Evolutionary conservation across 2,797 vertebrate genomes (phyloP).

Genomic region (Etheostoma nigrum): DNA sequence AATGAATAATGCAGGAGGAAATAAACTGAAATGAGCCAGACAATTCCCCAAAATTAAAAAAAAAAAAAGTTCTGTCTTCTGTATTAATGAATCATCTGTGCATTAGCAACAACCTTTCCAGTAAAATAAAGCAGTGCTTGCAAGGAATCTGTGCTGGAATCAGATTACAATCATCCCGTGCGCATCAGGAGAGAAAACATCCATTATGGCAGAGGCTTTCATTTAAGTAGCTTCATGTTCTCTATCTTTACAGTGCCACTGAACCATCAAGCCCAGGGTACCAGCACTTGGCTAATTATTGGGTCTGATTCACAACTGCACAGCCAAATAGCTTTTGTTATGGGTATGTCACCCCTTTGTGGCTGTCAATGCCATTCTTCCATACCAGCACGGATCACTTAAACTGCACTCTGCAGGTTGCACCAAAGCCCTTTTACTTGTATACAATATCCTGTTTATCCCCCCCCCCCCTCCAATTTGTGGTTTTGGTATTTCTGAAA

Average conservation of each 20-base stretch:
- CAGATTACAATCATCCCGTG: constrained; percentile 78
- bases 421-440: constrained; percentile 42
- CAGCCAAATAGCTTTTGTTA: constrained; percentile 72
- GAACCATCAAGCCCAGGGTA: constrained; percentile 85
- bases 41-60: background rate
- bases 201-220: constrained; percentile 73
- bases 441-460: constrained; percentile 60
- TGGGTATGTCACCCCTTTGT: constrained; percentile 72
- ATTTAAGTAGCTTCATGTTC: constrained; percentile 78
- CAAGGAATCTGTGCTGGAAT: constrained; percentile 54
- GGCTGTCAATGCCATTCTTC: constrained; percentile 75
- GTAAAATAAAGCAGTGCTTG: constrained; percentile 38
- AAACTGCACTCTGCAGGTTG: constrained; percentile 65
- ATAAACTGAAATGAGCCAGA: background rate
- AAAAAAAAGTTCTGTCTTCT: background rate
- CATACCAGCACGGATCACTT: constrained; percentile 67
- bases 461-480: background rate
- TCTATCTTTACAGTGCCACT: constrained; percentile 69
- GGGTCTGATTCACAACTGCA: constrained; percentile 77
- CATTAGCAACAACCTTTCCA: constrained; percentile 31
- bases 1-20: background rate
- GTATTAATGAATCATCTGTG: constrained; percentile 11
- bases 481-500: constrained; percentile 51
- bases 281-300: constrained; percentile 84
- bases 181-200: constrained; percentile 67